Evolutionary conservation across 2,797 vertebrate species (phyloP), one percentile per base, ranked within the genome.

Genomic region (Acanthurus tractus): DNA sequence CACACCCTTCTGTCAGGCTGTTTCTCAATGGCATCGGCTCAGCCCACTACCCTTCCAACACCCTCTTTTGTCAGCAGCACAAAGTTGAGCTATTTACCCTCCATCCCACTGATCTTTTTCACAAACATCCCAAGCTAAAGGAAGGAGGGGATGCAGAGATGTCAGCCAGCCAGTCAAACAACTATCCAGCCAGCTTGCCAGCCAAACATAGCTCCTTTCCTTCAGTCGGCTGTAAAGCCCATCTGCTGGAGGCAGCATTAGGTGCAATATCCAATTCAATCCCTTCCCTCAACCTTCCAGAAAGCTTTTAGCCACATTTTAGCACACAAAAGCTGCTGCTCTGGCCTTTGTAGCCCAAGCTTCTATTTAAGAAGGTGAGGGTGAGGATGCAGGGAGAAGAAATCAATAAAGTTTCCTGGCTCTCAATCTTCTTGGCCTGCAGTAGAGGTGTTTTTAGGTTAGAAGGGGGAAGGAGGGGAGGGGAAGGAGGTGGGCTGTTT

Each of bases 231-330:
- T 84, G 80, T 86, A 91, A 92, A 93, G 89, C 91, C 92, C 94
- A 87, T 93, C 92, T 92, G 89, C 88, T 89, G 85, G 89, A 93
- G 86, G 87, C 87, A 86, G 89, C 85, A 92, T 93, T 93, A 96
- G 96, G 96, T 92, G 96, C 95, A 96, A 96, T 96, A 96, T 96
- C 96, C 95, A 96, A 97, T 97, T 96, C 96, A 97, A 97, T 97
- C 25, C 25, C 25, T 25, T 25, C 25, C 25, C 25, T 25, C 25
- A 25, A 25, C 96, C 87, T 95, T 95, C 93, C 87, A 95, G 94
- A 96, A 96, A 96, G 96, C 96, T 96, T 96, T 97, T 96, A 96
- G 96, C 96, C 96, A 96, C 96, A 96, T 97, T 97, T 97, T 98
- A 96, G 96, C 95, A 94, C 96, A 97, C 97, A 97, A 97, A 95